Evolutionary conservation across 2,113 vertebrate genomes (phyloP), one percentile per base, ranked within the genome.

Genomic region (Hystrix brachyura): DNA sequence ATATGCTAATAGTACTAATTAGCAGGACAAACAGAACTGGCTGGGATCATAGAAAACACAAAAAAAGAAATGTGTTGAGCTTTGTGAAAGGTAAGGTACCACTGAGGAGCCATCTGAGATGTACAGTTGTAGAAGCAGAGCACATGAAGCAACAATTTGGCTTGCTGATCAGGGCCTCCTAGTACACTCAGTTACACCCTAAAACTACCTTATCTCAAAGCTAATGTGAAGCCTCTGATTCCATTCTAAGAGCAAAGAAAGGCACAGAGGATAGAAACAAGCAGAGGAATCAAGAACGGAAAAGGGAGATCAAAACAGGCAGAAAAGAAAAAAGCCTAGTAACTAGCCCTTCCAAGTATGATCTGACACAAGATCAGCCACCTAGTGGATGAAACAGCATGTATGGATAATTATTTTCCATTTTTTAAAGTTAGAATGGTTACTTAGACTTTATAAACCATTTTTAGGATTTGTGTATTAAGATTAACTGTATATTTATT

Each of bases 401-500:
- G 3, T 15, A 14, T 1, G 27, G 29, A 76, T 11, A 3, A 59
- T 13, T 46, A 1, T 34, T 38, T 71, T n/a, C 34, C 60, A 84
- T 89, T 62, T 21, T 38, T 38, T 38, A 38, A 38, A 38, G 38
- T 38, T 38, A 38, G 38, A 38, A 38, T 38, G 38, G 38, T 14
- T 43, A 32, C 25, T 59, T n/a, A 11, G 38, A 81, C 15, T 32
- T 59, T 48, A 76, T 18, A 57, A 74, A 64, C 5, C 29, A 19
- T 17, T n/a, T 55, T 55, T 14, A 15, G 21, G 19, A 7, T 29
- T 55, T 4, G 13, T 38, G 29, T 57, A n/a, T 25, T 21, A 91
- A 25, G 71, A 83, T 71, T 95, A 71, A 90, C n/a, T 85, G 92
- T 2, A 87, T 34, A 55, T 71, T 87, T 78, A 60, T 29, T 57